Conservation (phyloP, 1,140 invertebrate genomes). For the Microplitis demolitor region DNA sequence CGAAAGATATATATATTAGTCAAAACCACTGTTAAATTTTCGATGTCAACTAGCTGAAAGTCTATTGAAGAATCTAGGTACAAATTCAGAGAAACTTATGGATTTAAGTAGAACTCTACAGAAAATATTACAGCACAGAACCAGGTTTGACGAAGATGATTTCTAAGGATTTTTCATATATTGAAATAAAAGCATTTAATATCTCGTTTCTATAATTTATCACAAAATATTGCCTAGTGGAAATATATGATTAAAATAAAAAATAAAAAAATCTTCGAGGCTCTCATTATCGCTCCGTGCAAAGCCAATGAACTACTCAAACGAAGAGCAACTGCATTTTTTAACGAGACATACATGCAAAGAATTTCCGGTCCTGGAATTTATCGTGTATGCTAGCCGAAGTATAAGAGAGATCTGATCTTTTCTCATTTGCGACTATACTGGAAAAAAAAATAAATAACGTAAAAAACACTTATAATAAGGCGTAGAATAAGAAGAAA, state of each 20-base stretch:
- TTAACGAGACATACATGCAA: not conserved
- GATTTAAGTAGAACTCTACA: no score
- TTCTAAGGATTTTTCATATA: no score
- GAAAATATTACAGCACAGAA: no score
- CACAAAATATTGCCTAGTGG: not conserved
- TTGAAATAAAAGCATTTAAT: no score
- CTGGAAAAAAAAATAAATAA: not conserved
- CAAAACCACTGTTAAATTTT: no score
- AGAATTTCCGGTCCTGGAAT: slow-evolving; percentile 23
- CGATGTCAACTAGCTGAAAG: no score
- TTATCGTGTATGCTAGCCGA: slow-evolving; percentile 7
- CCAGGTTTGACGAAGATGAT: no score
- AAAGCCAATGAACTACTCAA: slow-evolving; percentile 11
- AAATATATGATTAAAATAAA: not conserved
- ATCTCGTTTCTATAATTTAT: no score
- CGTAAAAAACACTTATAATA: not conserved
- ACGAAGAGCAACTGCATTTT: slow-evolving; percentile 15
- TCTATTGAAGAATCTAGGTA: no score
- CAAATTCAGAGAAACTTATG: no score
- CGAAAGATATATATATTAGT: no score
- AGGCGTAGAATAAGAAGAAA: not conserved
- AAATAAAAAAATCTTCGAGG: not conserved
- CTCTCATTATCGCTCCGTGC: not conserved
- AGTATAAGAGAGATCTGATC: slow-evolving; percentile 16
- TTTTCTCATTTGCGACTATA: not conserved